These are phyloP conservation scores for Vanessa tameamea DNA, from an alignment of 1,140 invertebrate genomes.

Conservation along the genomic window DNA sequence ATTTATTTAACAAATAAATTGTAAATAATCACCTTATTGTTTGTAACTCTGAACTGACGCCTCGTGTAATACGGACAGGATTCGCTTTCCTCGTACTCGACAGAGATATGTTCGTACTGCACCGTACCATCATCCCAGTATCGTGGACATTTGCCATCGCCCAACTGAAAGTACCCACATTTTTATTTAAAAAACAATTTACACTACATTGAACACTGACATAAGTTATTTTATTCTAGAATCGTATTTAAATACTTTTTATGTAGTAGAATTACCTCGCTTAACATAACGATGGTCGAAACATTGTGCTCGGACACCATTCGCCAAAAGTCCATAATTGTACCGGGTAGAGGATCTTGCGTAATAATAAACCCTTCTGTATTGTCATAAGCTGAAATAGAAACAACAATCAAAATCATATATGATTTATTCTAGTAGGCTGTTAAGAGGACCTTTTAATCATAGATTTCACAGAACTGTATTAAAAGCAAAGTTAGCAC, in stretches of 20 bases:
- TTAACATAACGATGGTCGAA: slow-evolving; percentile 96
- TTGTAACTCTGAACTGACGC: slow-evolving; percentile 90
- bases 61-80: slow-evolving; percentile 93
- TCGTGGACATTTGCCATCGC: slow-evolving; percentile 91
- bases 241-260: not conserved
- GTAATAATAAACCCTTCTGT: slow-evolving; percentile 96
- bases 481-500: no score
- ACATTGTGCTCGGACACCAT: slow-evolving; percentile 97
- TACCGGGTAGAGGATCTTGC: slow-evolving; percentile 95
- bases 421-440: no score
- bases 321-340: slow-evolving; percentile 96
- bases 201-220: no score
- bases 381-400: slow-evolving; percentile 90
- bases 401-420: slow-evolving; percentile 48
- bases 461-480: no score
- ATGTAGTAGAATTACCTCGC: slow-evolving; percentile 83
- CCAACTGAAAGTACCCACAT: slow-evolving; percentile 76
- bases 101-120: slow-evolving; percentile 90
- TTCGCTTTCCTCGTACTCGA: slow-evolving; percentile 92
- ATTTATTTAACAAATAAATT: slow-evolving; percentile 1
- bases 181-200: not conserved
- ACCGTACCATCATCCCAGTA: slow-evolving; percentile 96
- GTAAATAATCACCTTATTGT: slow-evolving; percentile 83
- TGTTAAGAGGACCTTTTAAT: no score
- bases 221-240: no score